These are phyloP conservation scores for Cyrtorhinus lividipennis DNA, from an alignment of 1,140 invertebrate genomes.

Conservation along the genomic window DNA sequence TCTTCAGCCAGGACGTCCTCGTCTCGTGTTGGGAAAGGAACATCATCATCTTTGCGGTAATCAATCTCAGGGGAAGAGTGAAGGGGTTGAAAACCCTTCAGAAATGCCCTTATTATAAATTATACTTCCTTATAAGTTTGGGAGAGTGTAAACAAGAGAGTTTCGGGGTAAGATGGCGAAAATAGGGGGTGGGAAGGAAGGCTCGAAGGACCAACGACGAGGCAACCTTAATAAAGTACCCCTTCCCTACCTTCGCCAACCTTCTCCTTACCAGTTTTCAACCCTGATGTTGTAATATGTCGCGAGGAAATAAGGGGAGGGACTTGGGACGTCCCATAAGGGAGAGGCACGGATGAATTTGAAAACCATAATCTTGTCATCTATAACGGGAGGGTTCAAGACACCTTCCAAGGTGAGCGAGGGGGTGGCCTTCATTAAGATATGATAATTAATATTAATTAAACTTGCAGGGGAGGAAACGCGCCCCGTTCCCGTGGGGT, in stretches of 20 bases:
- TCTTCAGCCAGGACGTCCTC: no score
- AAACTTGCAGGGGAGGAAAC: background rate
- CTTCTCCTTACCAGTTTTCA: background rate
- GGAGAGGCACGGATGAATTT: background rate
- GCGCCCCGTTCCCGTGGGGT: background rate
- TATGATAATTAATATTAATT: conserved; percentile 13
- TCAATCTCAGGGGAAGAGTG: background rate
- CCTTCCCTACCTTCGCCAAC: no score
- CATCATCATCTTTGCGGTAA: background rate
- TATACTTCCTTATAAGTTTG: conserved; percentile 11
- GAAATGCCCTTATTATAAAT: conserved; percentile 8
- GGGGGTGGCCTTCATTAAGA: conserved; percentile 7
- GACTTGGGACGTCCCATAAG: background rate
- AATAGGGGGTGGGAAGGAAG: background rate
- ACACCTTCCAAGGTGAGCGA: background rate
- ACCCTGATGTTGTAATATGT: conserved; percentile 7
- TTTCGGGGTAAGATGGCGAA: conserved; percentile 4
- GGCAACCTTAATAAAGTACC: background rate
- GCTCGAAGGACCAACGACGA: background rate
- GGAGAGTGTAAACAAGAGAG: conserved; percentile 7
- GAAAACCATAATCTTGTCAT: conserved; percentile 13
- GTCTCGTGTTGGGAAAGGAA: no score
- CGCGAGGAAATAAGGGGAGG: background rate
- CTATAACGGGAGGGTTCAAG: background rate
- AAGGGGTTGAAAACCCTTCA: conserved; percentile 4